These are phyloP conservation scores for Bradypus variegatus DNA, from an alignment of 2,797 vertebrate species.

Conservation along the genomic window DNA sequence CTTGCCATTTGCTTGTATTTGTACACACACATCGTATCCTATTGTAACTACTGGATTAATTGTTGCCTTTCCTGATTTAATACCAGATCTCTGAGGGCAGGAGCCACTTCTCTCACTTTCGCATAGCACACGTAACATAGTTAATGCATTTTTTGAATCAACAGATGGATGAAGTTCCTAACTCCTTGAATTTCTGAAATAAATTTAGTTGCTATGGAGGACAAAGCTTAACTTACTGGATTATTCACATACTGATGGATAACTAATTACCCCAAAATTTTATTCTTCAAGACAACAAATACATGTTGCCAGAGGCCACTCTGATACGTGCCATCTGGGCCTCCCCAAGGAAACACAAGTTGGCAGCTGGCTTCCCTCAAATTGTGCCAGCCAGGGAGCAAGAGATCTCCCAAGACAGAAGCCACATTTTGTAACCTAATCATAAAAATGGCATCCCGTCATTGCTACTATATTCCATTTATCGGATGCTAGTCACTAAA, in stretches of 20 bases:
- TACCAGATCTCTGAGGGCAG: too few species aligned
- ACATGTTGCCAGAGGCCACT: too few species aligned
- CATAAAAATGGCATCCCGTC: fast-evolving
- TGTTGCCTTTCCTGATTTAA: neutral
- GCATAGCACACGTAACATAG: fast-evolving
- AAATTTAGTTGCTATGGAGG: neutral
- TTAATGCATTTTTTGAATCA: neutral
- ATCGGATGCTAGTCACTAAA: neutral
- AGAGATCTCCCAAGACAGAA: neutral
- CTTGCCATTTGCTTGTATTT: neutral
- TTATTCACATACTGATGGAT: neutral
- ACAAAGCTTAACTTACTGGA: neutral
- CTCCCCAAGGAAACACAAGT: fast-evolving
- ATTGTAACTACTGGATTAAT: neutral
- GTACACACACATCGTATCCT: neutral
- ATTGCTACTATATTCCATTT: neutral
- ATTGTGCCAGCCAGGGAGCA: fast-evolving
- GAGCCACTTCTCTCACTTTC: neutral
- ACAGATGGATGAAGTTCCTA: neutral
- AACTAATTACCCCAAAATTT: neutral
- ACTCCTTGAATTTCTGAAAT: neutral
- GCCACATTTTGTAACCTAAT: neutral
- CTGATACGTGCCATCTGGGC: too few species aligned
- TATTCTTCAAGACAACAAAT: neutral
- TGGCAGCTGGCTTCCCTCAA: neutral